Evolutionary conservation across 2,888 invertebrate genomes (phyloP).

Genomic region (Leptothorax acervorum): DNA sequence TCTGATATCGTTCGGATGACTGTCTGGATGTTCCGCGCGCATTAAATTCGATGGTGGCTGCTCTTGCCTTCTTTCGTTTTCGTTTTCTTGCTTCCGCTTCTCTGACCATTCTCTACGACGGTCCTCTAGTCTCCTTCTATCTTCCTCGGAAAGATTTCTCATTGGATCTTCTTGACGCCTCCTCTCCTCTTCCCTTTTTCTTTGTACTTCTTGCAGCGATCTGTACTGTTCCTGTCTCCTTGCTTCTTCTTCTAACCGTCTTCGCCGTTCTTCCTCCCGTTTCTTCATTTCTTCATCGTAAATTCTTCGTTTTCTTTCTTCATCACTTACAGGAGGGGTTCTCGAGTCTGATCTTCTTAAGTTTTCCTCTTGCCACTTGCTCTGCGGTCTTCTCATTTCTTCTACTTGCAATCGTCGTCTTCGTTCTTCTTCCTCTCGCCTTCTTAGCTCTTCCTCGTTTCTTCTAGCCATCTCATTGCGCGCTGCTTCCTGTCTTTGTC

Average conservation of each 20-base stretch:
- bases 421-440: constrained; percentile 35
- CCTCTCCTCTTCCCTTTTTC: constrained; percentile 24
- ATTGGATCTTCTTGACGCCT: constrained; percentile 8
- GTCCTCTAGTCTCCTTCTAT: constrained; percentile 40
- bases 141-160: constrained; percentile 38
- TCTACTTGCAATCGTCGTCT: constrained; percentile 29
- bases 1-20: constrained; percentile 32
- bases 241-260: constrained; percentile 20
- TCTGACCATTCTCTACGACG: constrained; percentile 59
- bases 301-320: constrained; percentile 16
- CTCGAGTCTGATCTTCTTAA: background rate
- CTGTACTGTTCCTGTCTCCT: constrained; percentile 39
- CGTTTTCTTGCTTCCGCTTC: constrained; percentile 54
- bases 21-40: background rate
- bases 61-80: constrained; percentile 61
- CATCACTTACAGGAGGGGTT: background rate
- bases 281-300: background rate
- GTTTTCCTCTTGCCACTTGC: constrained; percentile 3
- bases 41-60: constrained; percentile 56
- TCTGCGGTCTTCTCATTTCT: constrained; percentile 18
- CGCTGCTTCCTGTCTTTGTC: constrained; percentile 17
- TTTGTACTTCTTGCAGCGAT: constrained; percentile 34
- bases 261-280: constrained; percentile 21
- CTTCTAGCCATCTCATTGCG: background rate
- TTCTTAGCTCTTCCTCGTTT: constrained; percentile 33